These are phyloP conservation scores for Albula glossodonta DNA, from an alignment of 2,113 vertebrate species.

Conservation along the genomic window DNA sequence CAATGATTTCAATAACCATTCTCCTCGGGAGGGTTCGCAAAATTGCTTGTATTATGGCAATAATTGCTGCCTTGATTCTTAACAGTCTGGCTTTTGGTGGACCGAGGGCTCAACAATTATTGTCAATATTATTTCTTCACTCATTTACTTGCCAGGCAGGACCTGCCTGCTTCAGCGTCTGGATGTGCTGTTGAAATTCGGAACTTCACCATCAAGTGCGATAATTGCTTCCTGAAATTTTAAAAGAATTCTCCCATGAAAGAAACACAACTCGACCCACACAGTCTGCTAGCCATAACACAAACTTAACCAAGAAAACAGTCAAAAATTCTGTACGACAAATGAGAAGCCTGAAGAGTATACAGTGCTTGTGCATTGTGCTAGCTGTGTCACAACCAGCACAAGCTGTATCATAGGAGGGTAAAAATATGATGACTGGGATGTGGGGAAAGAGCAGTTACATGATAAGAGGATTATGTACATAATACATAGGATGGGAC, in stretches of 20 bases:
- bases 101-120: neutral
- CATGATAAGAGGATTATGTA: neutral
- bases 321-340: neutral
- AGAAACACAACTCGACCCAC: no score
- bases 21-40: neutral
- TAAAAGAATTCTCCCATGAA: neutral
- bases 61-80: constrained; percentile 3
- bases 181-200: neutral
- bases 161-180: neutral
- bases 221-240: no score
- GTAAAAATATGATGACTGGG: neutral
- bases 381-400: neutral
- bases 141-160: neutral
- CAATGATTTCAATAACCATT: neutral
- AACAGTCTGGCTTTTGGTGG: neutral
- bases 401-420: neutral
- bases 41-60: constrained; percentile 1
- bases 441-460: neutral
- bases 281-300: neutral
- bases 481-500: neutral
- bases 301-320: neutral
- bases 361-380: neutral
- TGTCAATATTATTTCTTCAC: neutral
- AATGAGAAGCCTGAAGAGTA: neutral
- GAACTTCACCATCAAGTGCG: neutral